Conservation (phyloP, 2,888 invertebrate genomes). For the Tinea semifulvella region DNA sequence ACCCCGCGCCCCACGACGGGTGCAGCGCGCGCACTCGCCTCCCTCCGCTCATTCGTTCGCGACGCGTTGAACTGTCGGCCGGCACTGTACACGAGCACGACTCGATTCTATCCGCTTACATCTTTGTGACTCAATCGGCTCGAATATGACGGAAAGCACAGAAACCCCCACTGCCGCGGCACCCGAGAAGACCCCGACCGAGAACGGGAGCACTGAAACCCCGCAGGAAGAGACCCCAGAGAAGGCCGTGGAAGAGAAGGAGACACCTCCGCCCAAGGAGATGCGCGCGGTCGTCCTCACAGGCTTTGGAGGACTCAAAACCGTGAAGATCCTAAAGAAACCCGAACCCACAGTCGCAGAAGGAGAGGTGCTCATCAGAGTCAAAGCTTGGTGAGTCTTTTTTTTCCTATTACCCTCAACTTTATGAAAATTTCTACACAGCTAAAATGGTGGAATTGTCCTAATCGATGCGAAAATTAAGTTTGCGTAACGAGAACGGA, state of each 20-base stretch:
- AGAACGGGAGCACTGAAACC: conserved; percentile 57
- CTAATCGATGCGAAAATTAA: neutral
- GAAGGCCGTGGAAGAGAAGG: conserved; percentile 62
- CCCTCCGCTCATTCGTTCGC: conserved; percentile 50
- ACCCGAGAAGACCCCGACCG: conserved; percentile 65
- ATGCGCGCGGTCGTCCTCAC: conserved; percentile 87
- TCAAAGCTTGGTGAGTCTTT: conserved; percentile 84
- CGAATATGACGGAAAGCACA: conserved; percentile 58
- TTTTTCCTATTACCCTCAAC: conserved; percentile 9
- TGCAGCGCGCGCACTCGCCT: conserved; percentile 26
- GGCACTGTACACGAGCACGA: conserved; percentile 35
- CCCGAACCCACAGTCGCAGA: conserved; percentile 76
- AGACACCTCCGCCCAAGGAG: conserved; percentile 73
- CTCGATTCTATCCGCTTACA: conserved; percentile 23
- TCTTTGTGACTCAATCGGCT: conserved; percentile 1
- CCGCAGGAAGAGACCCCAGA: conserved; percentile 61
- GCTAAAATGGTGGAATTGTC: neutral
- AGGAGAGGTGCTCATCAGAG: conserved; percentile 83
- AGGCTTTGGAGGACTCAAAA: conserved; percentile 87
- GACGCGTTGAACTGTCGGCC: conserved; percentile 59
- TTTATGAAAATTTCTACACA: neutral
- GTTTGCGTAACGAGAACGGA: neutral
- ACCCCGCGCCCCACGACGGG: conserved; percentile 19
- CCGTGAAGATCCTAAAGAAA: conserved; percentile 83
- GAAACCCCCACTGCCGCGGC: conserved; percentile 60